These are phyloP conservation scores for Lepidochrysops patricia DNA, from an alignment of 2,888 invertebrate genomes.

Conservation along the genomic window DNA sequence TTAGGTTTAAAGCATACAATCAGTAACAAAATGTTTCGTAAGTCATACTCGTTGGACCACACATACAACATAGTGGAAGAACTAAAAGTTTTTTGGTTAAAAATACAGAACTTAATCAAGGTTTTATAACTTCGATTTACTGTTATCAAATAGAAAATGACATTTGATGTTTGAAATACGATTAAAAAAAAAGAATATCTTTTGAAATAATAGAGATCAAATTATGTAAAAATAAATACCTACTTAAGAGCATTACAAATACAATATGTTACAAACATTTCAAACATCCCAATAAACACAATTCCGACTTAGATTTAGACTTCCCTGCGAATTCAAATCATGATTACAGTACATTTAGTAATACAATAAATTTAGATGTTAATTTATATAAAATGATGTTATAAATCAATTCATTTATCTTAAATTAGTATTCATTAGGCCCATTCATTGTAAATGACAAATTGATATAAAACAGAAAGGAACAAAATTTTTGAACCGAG, in stretches of 20 bases:
- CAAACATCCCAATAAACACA: background rate
- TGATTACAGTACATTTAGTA: background rate
- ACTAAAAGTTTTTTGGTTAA: background rate
- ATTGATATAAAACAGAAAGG: background rate
- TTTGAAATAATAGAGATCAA: background rate
- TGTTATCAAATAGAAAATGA: no score
- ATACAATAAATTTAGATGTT: background rate
- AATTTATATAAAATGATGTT: no score
- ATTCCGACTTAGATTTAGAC: background rate
- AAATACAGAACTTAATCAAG: no score
- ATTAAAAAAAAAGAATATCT: background rate
- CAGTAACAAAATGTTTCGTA: constrained; percentile 5
- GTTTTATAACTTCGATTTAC: no score
- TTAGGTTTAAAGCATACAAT: background rate
- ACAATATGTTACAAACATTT: background rate
- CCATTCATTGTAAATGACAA: background rate
- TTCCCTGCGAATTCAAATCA: background rate
- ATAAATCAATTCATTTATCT: background rate
- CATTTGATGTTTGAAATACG: background rate
- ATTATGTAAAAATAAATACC: constrained; percentile 5
- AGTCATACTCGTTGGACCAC: background rate
- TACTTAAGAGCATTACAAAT: background rate
- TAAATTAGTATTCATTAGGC: constrained; percentile 4
- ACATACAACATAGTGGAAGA: background rate
- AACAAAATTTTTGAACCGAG: background rate